phyloP scores from a whole-genome alignment of 2,113 vertebrate genomes.

The Platysternon megacephalum region DNA sequence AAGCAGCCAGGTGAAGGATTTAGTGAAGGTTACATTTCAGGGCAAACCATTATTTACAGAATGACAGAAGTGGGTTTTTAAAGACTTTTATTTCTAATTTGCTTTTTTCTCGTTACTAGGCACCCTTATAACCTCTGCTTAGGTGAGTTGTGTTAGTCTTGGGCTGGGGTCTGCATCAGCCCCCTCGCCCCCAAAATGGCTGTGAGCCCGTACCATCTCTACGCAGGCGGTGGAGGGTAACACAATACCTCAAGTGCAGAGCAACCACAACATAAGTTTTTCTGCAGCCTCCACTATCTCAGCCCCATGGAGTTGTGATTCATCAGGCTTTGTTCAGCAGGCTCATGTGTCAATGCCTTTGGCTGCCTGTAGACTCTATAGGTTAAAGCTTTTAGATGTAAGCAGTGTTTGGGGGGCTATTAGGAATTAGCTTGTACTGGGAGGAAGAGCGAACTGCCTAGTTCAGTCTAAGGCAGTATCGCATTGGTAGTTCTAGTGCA shows the following conservation, averaged over 20 bases:
- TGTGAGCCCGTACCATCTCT: not conserved
- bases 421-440: no score
- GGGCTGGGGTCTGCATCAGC: not conserved
- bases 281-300: not conserved
- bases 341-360: not conserved
- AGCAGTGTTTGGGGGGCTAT: no score
- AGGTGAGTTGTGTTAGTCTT: not conserved
- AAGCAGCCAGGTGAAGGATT: not conserved
- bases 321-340: not conserved
- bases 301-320: not conserved
- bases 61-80: constrained; percentile 5
- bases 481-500: not conserved
- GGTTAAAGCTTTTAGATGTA: no score
- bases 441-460: not conserved
- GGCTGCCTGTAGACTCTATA: not conserved
- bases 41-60: constrained; percentile 1
- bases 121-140: not conserved
- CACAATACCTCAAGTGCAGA: not conserved
- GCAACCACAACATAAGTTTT: accelerated
- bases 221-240: not conserved
- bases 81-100: not conserved
- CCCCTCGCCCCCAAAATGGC: not conserved
- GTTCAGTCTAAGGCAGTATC: not conserved
- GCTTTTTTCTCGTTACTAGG: not conserved
- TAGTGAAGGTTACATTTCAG: constrained; percentile 16